A percentile compares a stretch with the other conserved stretches of the same genome.
Conservation (phyloP, 2,888 invertebrate species). For the Meloe dianella region DNA sequence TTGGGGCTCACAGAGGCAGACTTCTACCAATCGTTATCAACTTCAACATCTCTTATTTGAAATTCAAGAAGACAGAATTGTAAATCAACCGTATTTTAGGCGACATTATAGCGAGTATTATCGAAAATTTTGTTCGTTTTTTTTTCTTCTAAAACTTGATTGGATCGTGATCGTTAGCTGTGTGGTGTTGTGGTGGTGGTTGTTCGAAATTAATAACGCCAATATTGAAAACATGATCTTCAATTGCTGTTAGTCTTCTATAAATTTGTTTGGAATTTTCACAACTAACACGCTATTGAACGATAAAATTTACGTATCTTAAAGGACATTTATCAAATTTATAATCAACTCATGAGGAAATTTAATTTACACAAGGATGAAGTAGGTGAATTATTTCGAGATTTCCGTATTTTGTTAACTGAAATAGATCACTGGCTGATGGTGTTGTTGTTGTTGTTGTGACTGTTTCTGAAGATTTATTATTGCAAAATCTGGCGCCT, state of each 20-base stretch:
- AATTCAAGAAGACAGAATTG: constrained; percentile 47
- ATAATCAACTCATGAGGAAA: constrained; percentile 5
- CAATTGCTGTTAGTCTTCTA: background rate
- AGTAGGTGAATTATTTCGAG: constrained; percentile 10
- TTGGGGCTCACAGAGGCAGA: constrained; percentile 41
- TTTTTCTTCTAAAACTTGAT: constrained; percentile 29
- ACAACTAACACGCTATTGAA: background rate
- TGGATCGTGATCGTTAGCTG: constrained; percentile 30
- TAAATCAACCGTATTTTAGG: constrained; percentile 32
- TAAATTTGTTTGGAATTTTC: background rate
- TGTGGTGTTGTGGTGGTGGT: too few species aligned
- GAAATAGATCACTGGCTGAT: constrained; percentile 8
- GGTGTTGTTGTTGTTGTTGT: background rate
- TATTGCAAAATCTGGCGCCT: constrained; percentile 23
- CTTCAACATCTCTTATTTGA: constrained; percentile 44
- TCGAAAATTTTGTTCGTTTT: background rate
- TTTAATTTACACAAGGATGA: background rate
- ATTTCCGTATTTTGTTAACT: constrained; percentile 4
- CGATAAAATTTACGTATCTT: background rate
- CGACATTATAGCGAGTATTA: background rate
- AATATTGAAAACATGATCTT: background rate
- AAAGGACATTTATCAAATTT: background rate
- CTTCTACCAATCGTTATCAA: constrained; percentile 40
- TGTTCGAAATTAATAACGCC: constrained; percentile 37
- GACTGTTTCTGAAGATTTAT: constrained; percentile 22